Evolutionary conservation across 2,797 vertebrate genomes (phyloP), one percentile per base, ranked within the genome.

Genomic region (Notolabrus celidotus): DNA sequence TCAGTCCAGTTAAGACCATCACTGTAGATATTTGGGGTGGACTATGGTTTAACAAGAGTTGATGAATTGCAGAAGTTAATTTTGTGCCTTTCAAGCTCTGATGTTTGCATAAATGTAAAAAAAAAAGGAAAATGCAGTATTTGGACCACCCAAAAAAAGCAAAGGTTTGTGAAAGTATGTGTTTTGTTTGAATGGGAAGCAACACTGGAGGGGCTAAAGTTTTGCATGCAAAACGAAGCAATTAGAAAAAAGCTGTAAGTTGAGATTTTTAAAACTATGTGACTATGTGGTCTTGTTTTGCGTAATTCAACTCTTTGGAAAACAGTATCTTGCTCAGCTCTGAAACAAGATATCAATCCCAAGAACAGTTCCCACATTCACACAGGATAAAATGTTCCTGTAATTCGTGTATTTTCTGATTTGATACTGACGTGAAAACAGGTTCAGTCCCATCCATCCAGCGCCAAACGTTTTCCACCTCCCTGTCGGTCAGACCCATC

Each of bases 401-500:
- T 20, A 7, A 64, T 2, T 31, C 4, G 53, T 41, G 16, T 12
- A 33, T 41, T 53, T 64, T 33, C 29, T 58, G 23, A 55, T 66
- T 79, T 61, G 41, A 61, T 65, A 94, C 97, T 41, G 89, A 99
- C 97, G 88, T 95, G 85, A 96, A 98, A 62, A 89, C 86, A 20
- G 94, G 95, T 70, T 88, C 34, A 0, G 93, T 96, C 77, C 96
- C 96, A 42, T 99, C 97, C 63, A 97, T 75, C 97, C 97, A 99
- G 69, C 88, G 95, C 97, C 97, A 99, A 27, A 93, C 91, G 17
- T 92, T 92, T 89, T 98, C 96, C 39, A 92, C 89, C 45, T 91
- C 91, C 16, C 43, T 88, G 85, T 99, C 97, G 0, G 97, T 97
- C 77, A 99, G 93, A 55, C 97, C 97, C 54, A 99, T 96, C 97